These are phyloP conservation scores for Neosilurus hyrtlii DNA, from an alignment of 2,797 vertebrate genomes.

Conservation along the genomic window DNA sequence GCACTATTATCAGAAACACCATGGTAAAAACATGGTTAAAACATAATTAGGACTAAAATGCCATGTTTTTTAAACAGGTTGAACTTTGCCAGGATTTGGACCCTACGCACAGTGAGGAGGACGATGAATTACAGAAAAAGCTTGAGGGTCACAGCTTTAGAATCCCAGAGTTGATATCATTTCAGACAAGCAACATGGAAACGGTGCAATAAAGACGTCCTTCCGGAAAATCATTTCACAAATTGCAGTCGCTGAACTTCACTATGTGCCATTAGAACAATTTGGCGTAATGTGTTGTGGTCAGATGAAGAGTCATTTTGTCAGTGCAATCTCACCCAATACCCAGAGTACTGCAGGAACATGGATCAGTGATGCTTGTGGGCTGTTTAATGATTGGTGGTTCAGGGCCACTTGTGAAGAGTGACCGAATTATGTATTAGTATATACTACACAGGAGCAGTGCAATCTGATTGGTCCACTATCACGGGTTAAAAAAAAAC, in stretches of 20 bases:
- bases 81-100: neutral
- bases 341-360: neutral
- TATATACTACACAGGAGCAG: too few relatives aligned
- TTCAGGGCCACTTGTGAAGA: neutral
- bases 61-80: neutral
- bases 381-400: neutral
- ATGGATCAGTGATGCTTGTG: neutral
- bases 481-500: too few relatives aligned
- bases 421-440: neutral
- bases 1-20: too few relatives aligned
- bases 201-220: neutral
- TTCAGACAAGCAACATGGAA: neutral
- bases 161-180: neutral
- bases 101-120: neutral
- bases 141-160: neutral
- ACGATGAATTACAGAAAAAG: neutral
- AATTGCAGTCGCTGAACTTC: neutral
- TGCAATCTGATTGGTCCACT: too few relatives aligned
- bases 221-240: neutral
- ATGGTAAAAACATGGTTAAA: neutral
- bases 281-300: neutral
- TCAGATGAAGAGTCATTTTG: neutral
- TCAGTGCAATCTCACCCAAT: neutral
- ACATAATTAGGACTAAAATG: neutral
- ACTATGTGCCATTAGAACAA: neutral